phyloP scores from a whole-genome alignment of 2,888 invertebrate species.

The Apodemia mormo region DNA sequence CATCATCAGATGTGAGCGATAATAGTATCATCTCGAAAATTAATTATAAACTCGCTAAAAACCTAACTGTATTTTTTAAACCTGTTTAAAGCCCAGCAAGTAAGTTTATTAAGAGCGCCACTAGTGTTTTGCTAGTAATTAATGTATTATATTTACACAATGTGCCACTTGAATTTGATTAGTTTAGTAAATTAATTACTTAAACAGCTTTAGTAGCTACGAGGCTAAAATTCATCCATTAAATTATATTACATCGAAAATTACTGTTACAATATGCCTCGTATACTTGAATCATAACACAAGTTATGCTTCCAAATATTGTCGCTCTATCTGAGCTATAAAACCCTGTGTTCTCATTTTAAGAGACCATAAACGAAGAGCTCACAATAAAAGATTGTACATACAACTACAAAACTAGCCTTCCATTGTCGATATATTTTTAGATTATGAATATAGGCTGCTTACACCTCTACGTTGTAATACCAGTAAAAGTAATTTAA shows the following conservation, averaged over 20 bases:
- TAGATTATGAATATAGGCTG: slow-evolving; percentile 21
- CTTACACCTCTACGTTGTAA: background rate
- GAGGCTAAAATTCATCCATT: background rate
- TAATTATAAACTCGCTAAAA: too few relatives aligned
- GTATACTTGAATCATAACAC: slow-evolving; percentile 12
- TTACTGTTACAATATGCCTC: background rate
- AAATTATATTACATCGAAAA: slow-evolving; percentile 7
- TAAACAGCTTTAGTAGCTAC: background rate
- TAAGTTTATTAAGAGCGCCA: too few relatives aligned
- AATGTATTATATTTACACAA: background rate
- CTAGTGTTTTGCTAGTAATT: background rate
- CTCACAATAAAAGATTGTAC: slow-evolving; percentile 36
- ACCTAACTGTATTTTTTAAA: too few relatives aligned
- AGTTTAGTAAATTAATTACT: background rate
- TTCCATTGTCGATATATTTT: slow-evolving; percentile 32
- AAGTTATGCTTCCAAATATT: slow-evolving; percentile 39
- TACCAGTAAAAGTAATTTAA: too few relatives aligned
- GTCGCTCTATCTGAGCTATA: slow-evolving; percentile 38
- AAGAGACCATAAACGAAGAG: slow-evolving; percentile 39
- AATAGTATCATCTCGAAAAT: too few relatives aligned
- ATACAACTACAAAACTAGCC: slow-evolving; percentile 30
- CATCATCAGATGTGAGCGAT: too few relatives aligned
- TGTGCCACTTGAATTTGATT: background rate
- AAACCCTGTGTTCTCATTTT: slow-evolving; percentile 37
- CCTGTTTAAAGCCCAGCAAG: too few relatives aligned